These are phyloP conservation scores for Anthrax anthrax DNA, from an alignment of 2,888 invertebrate genomes.

Conservation along the genomic window DNA sequence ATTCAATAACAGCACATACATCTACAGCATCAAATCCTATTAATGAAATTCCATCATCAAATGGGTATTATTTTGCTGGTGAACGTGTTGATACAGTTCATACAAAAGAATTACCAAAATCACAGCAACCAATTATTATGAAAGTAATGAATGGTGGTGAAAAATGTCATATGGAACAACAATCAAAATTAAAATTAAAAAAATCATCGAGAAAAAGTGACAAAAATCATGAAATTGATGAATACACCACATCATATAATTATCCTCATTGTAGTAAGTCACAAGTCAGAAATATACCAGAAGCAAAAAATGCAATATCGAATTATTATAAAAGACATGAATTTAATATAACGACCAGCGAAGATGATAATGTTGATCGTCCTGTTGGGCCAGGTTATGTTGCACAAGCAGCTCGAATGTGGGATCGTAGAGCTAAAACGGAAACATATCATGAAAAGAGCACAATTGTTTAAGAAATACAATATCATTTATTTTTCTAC, in stretches of 20 bases:
- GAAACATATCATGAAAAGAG: neutral
- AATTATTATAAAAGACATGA: neutral
- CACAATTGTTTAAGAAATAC: constrained; percentile 8
- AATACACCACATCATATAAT: neutral
- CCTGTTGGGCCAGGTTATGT: constrained; percentile 12
- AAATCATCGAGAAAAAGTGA: neutral
- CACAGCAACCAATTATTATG: constrained; percentile 13
- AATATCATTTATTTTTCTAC: neutral
- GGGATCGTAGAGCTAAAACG: constrained; percentile 10
- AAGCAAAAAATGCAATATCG: neutral
- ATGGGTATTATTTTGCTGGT: constrained; percentile 11
- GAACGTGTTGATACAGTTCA: constrained; percentile 14
- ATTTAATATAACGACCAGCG: neutral
- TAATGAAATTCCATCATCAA: constrained; percentile 7
- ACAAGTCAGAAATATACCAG: neutral
- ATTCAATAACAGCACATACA: neutral
- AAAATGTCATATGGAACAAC: constrained; percentile 3
- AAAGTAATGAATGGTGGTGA: constrained; percentile 10
- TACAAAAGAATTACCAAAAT: constrained; percentile 10
- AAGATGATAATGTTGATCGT: constrained; percentile 8
- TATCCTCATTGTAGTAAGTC: neutral
- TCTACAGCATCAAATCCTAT: no score
- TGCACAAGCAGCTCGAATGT: constrained; percentile 13
- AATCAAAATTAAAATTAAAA: neutral
- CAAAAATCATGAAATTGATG: no score